Evolutionary conservation across 2,113 vertebrate genomes (phyloP).

Genomic region (Panurus biarmicus): DNA sequence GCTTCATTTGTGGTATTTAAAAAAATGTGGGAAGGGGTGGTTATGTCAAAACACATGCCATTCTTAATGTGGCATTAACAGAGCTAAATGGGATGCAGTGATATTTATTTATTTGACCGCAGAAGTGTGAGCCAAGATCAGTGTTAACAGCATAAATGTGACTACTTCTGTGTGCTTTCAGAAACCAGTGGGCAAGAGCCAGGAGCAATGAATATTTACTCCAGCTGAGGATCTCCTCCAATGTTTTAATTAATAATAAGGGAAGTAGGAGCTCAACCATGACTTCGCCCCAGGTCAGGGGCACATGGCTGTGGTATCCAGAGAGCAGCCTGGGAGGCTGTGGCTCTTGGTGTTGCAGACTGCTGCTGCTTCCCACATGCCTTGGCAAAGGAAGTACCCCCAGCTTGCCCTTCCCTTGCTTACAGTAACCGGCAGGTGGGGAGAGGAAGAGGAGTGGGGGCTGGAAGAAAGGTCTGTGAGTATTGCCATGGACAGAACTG

Average conservation of each 20-base stretch:
- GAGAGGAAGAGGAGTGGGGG: not conserved
- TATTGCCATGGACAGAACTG: not conserved
- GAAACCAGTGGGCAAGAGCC: not conserved
- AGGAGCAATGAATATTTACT: not conserved
- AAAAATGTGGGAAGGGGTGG: not conserved
- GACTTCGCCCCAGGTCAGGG: conserved; percentile 6
- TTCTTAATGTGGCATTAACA: conserved; percentile 37
- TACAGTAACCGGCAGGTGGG: not conserved
- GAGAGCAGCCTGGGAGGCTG: not conserved
- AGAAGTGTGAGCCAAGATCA: conserved; percentile 5
- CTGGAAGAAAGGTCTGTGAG: not conserved
- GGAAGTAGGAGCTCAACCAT: not conserved
- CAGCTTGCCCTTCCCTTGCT: not conserved
- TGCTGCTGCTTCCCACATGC: not conserved
- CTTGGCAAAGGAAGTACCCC: not conserved
- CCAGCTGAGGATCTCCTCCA: not conserved
- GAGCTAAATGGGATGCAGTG: not conserved
- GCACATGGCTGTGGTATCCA: not conserved
- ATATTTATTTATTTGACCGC: not conserved
- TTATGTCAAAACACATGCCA: conserved; percentile 32
- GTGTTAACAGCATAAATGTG: not conserved
- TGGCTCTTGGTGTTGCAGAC: not conserved
- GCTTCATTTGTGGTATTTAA: not conserved
- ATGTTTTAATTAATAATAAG: conserved; percentile 11
- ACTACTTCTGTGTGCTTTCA: not conserved